These are phyloP conservation scores for Himantopus leucocephalus DNA, from an alignment of 2,113 vertebrate genomes.

Conservation along the genomic window DNA sequence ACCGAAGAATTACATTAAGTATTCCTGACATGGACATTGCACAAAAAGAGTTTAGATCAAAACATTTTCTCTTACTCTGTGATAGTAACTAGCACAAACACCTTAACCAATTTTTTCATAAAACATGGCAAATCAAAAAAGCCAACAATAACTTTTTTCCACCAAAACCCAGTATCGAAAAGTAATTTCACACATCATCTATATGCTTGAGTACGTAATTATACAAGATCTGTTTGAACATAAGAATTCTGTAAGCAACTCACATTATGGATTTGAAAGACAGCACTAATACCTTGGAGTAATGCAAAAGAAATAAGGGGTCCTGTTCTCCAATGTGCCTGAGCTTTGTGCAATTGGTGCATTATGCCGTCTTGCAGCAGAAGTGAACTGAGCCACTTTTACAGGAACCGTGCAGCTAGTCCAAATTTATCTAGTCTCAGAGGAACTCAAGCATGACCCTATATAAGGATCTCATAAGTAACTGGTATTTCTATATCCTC, in stretches of 20 bases:
- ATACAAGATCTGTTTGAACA: background rate
- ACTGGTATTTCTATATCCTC: background rate
- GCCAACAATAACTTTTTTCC: background rate
- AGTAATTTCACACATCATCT: background rate
- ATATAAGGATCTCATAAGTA: background rate
- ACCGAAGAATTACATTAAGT: background rate
- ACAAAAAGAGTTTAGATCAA: background rate
- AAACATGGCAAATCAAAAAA: background rate
- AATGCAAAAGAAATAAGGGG: background rate
- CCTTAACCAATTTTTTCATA: background rate
- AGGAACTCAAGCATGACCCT: accelerated
- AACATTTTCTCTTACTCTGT: background rate
- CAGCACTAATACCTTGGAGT: background rate
- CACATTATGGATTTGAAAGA: background rate
- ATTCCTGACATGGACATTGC: background rate
- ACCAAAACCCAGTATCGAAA: background rate
- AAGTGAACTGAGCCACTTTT: background rate
- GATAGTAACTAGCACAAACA: background rate
- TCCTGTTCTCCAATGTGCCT: accelerated
- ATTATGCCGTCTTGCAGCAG: background rate
- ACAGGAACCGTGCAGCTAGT: background rate
- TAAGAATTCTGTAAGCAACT: background rate
- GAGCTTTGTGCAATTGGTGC: background rate
- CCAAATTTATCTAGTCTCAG: background rate
- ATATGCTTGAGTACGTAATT: background rate